Base-by-base conservation (phyloP, 2,113 vertebrate genomes). In the Oreotrochilus melanogaster region DNA sequence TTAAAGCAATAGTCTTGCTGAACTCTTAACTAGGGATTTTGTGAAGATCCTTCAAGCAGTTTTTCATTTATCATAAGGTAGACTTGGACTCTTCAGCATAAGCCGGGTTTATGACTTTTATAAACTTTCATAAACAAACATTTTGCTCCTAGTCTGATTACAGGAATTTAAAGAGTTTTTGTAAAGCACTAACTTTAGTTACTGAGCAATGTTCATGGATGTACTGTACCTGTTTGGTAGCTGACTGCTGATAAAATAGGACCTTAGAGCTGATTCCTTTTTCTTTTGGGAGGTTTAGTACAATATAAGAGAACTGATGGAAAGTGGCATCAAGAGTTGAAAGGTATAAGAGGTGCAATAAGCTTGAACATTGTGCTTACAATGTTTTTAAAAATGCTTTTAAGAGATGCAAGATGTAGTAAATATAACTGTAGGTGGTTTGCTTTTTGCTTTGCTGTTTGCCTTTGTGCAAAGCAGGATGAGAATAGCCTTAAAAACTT, bases 391-490 rank as follows among this genome's bases (percentile, higher is more conserved):
- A 61, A 37, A 37, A 37, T 60, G 54, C 31, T 92, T 92, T 64
- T 33, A 37, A 71, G 51, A 64, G 21, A 9, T 51, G 14, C 13
- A 64, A 21, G 9, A 19, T 42, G 14, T 58, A 58, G 6, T 39
- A 73, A 78, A 43, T 9, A 14, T 62, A 39, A 27, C 12, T 27
- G 11, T 7, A 60, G 33, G 42, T 35, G 24, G 43, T 84, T 53
- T 78, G 42, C 4, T 35, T 89, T 74, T 84, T 70, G 42, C 57
- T 80, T 86, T 93, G 23, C 33, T 69, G 4, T 69, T 84, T 79
- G 21, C 65, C 28, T 48, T 78, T 73, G 14, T 81, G 48, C 33
- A 67, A 85, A 76, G 23, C 18, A 35, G 18, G n/a, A 48, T 53
- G 21, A 78, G 7, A 80, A 50, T 28, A 58, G 5, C 13, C 64